These are phyloP conservation scores for Eupithecia insigniata DNA, from an alignment of 2,888 invertebrate genomes.

Conservation along the genomic window DNA sequence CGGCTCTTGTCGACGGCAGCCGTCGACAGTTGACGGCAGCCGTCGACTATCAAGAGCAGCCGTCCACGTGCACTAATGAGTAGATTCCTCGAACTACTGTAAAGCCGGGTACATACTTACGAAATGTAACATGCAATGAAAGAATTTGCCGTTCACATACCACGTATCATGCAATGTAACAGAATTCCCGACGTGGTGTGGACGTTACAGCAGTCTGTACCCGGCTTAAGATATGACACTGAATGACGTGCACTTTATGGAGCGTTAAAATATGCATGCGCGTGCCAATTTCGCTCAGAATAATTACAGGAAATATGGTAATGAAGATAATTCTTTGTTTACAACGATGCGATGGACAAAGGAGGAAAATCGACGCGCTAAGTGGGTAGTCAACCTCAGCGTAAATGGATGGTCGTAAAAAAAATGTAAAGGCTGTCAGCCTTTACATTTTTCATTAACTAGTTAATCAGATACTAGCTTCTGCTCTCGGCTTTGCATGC, in stretches of 20 bases:
- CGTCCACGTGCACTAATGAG: too few species aligned
- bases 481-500: neutral
- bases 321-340: constrained; percentile 41
- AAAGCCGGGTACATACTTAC: too few species aligned
- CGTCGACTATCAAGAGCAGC: too few species aligned
- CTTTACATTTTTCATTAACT: constrained; percentile 16
- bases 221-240: constrained; percentile 33
- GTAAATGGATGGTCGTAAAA: neutral
- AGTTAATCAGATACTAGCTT: neutral
- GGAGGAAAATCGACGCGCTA: constrained; percentile 28
- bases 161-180: too few species aligned
- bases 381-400: constrained; percentile 26
- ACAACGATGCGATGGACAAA: constrained; percentile 32
- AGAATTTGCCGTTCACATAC: too few species aligned
- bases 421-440: too few species aligned
- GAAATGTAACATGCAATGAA: too few species aligned
- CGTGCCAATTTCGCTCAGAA: constrained; percentile 43
- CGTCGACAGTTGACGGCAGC: too few species aligned
- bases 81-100: constrained; percentile 33
- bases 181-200: too few species aligned
- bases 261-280: constrained; percentile 33
- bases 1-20: too few species aligned
- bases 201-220: too few species aligned
- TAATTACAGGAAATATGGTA: constrained; percentile 45
- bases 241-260: constrained; percentile 36